Percentiles rank a stretch among this genome's conserved stretches.
Conservation (phyloP, 2,888 invertebrate genomes). For the Caenorhabditis sp. region DNA sequence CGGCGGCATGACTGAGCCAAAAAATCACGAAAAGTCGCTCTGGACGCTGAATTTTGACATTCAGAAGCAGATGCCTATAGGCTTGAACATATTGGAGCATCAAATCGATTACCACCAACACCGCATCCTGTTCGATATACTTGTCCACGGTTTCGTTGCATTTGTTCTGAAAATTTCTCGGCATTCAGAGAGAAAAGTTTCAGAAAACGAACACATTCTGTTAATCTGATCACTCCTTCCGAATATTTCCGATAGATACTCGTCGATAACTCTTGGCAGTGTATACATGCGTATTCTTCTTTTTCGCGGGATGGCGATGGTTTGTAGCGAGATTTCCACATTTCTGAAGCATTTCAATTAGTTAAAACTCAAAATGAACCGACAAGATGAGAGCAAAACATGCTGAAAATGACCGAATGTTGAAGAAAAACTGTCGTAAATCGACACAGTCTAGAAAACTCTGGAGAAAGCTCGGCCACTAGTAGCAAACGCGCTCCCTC, state of each 20-base stretch:
- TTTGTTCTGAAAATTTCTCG: constrained; percentile 88
- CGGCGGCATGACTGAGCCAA: constrained; percentile 90
- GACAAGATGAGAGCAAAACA: not conserved
- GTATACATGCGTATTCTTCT: constrained; percentile 74
- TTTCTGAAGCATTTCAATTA: not conserved
- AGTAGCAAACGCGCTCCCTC: constrained; percentile 16
- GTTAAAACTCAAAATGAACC: not conserved
- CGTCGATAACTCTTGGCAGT: constrained; percentile 72
- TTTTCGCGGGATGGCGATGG: constrained; percentile 12
- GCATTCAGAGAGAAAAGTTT: too few relatives aligned
- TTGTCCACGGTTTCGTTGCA: constrained; percentile 91
- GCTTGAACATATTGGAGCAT: constrained; percentile 90
- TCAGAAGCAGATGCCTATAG: constrained; percentile 91
- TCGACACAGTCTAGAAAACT: not conserved
- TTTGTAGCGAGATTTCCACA: constrained; percentile 42
- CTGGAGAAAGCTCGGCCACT: not conserved
- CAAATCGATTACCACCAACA: constrained; percentile 91
- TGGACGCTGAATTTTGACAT: constrained; percentile 87
- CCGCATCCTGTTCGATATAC: constrained; percentile 94
- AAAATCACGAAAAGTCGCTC: constrained; percentile 88
- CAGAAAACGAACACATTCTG: constrained; percentile 79
- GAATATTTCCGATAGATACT: constrained; percentile 77
- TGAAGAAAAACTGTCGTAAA: constrained; percentile 5
- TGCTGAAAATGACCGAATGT: not conserved
- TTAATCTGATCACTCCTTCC: constrained; percentile 77